Percentiles rank a stretch among this genome's conserved stretches.
Conservation (phyloP, 2,888 invertebrate species). For the Rhingia rostrata region DNA sequence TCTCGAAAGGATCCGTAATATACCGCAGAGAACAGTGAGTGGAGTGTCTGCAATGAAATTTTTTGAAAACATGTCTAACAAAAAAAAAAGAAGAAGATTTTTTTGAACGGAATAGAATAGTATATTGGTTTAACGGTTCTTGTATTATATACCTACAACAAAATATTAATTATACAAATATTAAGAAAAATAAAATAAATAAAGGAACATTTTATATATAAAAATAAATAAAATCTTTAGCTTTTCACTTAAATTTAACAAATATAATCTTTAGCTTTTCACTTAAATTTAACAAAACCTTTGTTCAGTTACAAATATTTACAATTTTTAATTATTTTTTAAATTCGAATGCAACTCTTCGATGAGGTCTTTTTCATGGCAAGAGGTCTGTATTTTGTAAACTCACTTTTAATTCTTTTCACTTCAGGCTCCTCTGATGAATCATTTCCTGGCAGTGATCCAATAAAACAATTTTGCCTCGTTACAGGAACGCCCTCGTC, state of each 20-base stretch:
- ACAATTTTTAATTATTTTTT: background rate
- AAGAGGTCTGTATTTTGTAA: background rate
- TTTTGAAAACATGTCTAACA: no score
- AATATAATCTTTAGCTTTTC: background rate
- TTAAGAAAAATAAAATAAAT: no score
- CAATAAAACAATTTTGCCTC: conserved; percentile 81
- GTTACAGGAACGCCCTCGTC: conserved; percentile 77
- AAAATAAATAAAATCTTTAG: background rate
- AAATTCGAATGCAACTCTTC: conserved; percentile 5
- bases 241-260: background rate
- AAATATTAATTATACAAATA: no score
- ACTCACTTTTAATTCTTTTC: conserved; percentile 13
- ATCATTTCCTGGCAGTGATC: conserved; percentile 74
- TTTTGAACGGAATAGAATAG: no score
- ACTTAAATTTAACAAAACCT: background rate
- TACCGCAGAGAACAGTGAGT: no score
- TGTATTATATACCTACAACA: no score
- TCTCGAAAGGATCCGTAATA: no score
- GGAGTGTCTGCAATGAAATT: no score
- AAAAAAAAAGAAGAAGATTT: no score
- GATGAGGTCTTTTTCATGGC: conserved; percentile 8
- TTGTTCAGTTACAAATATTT: background rate
- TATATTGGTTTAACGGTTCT: no score
- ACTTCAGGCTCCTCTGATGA: background rate
- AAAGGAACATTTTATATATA: no score